These are phyloP conservation scores for Rhopalosiphum padi DNA, from an alignment of 1,140 invertebrate species.

Conservation along the genomic window DNA sequence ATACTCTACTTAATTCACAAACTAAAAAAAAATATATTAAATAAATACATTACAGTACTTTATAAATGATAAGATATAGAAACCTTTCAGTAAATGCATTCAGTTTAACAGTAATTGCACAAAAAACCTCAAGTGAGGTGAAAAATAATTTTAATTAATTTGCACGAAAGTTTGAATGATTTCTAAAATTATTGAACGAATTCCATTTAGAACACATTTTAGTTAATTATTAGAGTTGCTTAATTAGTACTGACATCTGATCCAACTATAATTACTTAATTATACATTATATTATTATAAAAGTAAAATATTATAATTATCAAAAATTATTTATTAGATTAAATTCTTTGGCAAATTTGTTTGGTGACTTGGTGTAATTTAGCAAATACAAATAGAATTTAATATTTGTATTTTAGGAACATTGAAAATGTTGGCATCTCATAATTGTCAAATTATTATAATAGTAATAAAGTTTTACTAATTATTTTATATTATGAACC, in stretches of 20 bases:
- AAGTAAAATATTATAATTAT: not conserved
- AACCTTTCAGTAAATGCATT: not conserved
- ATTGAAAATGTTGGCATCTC: conserved; percentile 5
- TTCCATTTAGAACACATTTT: not conserved
- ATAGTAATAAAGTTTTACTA: not conserved
- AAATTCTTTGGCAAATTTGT: conserved; percentile 11
- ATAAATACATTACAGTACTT: not conserved
- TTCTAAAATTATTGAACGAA: conserved; percentile 6
- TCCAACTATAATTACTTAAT: not conserved
- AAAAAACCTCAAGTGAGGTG: not conserved
- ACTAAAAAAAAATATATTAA: not conserved
- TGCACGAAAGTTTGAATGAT: not conserved
- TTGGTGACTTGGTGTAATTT: not conserved
- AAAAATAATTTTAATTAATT: not conserved
- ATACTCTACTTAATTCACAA: not conserved
- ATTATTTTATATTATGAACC: not conserved
- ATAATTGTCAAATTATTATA: not conserved
- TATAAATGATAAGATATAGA: not conserved
- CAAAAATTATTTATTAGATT: not conserved
- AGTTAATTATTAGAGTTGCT: not conserved
- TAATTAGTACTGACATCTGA: not conserved
- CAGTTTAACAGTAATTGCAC: not conserved
- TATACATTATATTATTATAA: not conserved
- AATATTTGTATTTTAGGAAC: not conserved
- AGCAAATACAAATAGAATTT: not conserved